Evolutionary conservation across 2,888 invertebrate species (phyloP).

Genomic region (Allolobophora icterica): DNA sequence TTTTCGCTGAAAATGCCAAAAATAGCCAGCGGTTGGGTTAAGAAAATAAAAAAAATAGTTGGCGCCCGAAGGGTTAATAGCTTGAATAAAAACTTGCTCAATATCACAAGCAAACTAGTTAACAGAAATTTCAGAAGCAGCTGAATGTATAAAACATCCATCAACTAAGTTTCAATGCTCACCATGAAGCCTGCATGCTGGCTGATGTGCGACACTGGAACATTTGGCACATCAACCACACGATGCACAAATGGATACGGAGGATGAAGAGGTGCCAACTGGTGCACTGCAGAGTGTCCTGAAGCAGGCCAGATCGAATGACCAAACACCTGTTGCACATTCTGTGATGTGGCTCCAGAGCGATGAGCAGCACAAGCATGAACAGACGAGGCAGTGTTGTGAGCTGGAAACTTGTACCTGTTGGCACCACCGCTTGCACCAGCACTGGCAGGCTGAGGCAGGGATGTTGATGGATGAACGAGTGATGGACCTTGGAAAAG

Average conservation of each 20-base stretch:
- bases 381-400: neutral
- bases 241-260: slow-evolving; percentile 17
- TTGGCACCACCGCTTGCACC: neutral
- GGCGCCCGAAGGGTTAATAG: too few relatives aligned
- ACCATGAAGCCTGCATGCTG: neutral
- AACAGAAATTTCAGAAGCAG: neutral
- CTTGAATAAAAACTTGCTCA: neutral
- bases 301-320: neutral
- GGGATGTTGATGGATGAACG: slow-evolving; percentile 9
- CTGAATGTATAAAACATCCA: neutral
- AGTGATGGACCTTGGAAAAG: neutral
- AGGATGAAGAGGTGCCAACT: neutral
- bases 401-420: slow-evolving; percentile 17
- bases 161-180: neutral
- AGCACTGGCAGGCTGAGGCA: neutral
- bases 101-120: neutral
- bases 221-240: slow-evolving; percentile 1
- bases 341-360: neutral
- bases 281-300: slow-evolving; percentile 17
- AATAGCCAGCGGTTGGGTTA: too few relatives aligned
- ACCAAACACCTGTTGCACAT: neutral
- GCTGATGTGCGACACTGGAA: neutral
- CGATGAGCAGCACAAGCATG: neutral
- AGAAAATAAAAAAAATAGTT: too few relatives aligned
- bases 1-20: too few relatives aligned